Evolutionary conservation across 1,140 invertebrate species (phyloP), one percentile per base, ranked within the genome.

Genomic region (Hylaeus anthracinus): DNA sequence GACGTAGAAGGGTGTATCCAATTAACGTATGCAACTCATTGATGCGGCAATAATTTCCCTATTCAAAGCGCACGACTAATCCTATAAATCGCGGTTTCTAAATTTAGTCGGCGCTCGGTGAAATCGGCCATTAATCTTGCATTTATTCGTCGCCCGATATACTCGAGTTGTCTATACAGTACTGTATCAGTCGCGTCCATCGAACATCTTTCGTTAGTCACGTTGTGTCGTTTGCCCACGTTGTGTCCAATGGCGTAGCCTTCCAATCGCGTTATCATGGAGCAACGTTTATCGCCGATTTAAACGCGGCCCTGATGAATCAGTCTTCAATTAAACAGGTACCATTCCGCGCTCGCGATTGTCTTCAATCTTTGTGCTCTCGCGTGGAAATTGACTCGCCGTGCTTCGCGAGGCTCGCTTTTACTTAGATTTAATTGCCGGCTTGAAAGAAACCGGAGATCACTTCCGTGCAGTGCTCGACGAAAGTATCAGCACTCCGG

Each of bases 121-220:
- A 64, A 79, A 79, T 72, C 70, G 70, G 26, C 70, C 77, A 56
- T 75, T 80, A 80, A 80, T 80, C 72, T 75, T 75, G 26, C 72
- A 67, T 80, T 80, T 80, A 67, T 75, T 79, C 69, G 75, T 71
- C 51, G 51, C 43, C 45, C 64, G 48, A 53, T 75, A 51, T 55
- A 74, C 78, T 12, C 53, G 43, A 41, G 41, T 43, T 37, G 9
- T 41, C 9, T 43, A 41, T n/a, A n/a, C n/a, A 43, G 12, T 10
- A 41, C 12, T 39, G n/a, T 80, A 74, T 74, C 78, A 45, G 37
- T 51, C 45, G 14, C 26, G 63, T 72, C 76, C 69, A 72, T 79
- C 69, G 60, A 65, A 15, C 58, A 51, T 79, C 55, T 74, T 80
- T 72, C 56, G 67, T 78, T 78, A 48, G 75, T 53, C 67, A 63